Conservation (phyloP, 1,140 invertebrate genomes). For the Chionoecetes opilio region DNA sequence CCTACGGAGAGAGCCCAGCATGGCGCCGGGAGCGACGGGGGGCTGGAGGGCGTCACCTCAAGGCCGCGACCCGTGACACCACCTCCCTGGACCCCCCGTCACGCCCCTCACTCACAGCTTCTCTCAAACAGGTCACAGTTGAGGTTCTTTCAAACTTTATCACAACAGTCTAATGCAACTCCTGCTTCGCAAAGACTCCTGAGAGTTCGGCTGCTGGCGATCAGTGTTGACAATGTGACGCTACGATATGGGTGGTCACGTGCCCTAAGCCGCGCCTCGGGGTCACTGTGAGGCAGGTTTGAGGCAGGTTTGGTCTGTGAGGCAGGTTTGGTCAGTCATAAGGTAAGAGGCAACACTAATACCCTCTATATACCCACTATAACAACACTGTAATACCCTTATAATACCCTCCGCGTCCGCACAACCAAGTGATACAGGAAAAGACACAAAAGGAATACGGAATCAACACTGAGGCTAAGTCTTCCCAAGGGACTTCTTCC, state of each 20-base stretch:
- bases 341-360: not conserved
- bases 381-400: no score
- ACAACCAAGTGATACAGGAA: not conserved
- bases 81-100: not conserved
- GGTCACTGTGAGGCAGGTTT: no score
- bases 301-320: no score
- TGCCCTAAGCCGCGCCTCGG: not conserved
- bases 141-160: no score
- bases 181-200: not conserved
- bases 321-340: not conserved
- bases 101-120: not conserved
- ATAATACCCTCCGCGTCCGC: not conserved
- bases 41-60: not conserved
- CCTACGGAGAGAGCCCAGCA: slow-evolving; percentile 61
- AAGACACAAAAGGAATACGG: not conserved
- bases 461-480: not conserved
- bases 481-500: not conserved
- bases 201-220: not conserved
- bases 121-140: not conserved
- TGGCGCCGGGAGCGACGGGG: slow-evolving; percentile 11
- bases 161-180: not conserved
- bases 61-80: not conserved
- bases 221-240: not conserved
- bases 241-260: not conserved
- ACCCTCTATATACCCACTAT: no score